Percentiles rank a stretch among this genome's conserved stretches.
Evolutionary conservation across 2,888 invertebrate species (phyloP).

Genomic region (Andrena minutula): DNA sequence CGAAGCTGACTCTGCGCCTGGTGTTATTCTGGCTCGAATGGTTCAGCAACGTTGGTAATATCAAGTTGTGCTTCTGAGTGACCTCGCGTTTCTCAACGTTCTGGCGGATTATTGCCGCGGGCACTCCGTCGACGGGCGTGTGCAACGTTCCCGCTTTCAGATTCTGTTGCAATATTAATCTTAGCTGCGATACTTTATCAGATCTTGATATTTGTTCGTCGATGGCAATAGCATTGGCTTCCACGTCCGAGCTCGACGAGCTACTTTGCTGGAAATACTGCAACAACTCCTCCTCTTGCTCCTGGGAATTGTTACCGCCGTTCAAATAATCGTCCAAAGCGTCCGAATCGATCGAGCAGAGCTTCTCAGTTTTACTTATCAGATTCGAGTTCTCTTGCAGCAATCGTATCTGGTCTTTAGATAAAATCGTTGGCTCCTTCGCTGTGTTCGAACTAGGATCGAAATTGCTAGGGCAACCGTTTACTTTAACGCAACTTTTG

Average conservation of each 20-base stretch:
- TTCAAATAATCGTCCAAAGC: slow-evolving; percentile 93
- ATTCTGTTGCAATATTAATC: slow-evolving; percentile 90
- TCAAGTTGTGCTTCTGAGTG: slow-evolving; percentile 78
- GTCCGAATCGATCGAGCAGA: slow-evolving; percentile 92
- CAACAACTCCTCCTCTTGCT: slow-evolving; percentile 93
- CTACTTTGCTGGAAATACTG: slow-evolving; percentile 91
- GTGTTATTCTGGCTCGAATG: slow-evolving; percentile 77
- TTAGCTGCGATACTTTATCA: slow-evolving; percentile 90
- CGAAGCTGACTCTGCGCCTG: slow-evolving; percentile 87
- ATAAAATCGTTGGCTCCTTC: slow-evolving; percentile 64
- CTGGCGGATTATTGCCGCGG: slow-evolving; percentile 63
- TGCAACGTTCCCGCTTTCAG: slow-evolving; percentile 85
- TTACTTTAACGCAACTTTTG: slow-evolving; percentile 74
- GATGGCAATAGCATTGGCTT: slow-evolving; percentile 68
- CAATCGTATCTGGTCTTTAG: slow-evolving; percentile 72
- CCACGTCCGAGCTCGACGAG: slow-evolving; percentile 82
- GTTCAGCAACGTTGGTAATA: slow-evolving; percentile 81
- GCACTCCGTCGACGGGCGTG: slow-evolving; percentile 73
- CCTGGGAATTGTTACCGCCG: slow-evolving; percentile 91
- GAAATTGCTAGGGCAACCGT: slow-evolving; percentile 66
- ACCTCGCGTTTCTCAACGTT: slow-evolving; percentile 77
- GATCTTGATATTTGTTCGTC: slow-evolving; percentile 85
- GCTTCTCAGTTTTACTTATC: slow-evolving; percentile 81
- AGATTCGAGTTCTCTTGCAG: slow-evolving; percentile 72
- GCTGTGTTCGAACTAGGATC: slow-evolving; percentile 47